A percentile compares a stretch with the other conserved stretches of the same genome.
phyloP scores from a whole-genome alignment of 2,113 vertebrate species.

The Mesitornis unicolor region DNA sequence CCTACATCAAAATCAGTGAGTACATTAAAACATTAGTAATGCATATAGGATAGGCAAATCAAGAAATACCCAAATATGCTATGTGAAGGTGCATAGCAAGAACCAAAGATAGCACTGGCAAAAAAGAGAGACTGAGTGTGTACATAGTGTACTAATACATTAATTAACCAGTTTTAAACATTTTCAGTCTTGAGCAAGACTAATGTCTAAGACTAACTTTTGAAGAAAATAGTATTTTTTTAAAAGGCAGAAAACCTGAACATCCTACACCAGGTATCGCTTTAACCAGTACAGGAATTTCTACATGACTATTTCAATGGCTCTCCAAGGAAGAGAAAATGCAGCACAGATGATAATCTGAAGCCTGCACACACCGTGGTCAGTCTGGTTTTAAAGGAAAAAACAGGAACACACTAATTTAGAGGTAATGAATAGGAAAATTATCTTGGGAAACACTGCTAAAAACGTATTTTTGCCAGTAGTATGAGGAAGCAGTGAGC shows the following conservation, averaged over 20 bases:
- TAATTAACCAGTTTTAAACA: neutral
- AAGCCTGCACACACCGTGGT: neutral
- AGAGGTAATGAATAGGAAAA: neutral
- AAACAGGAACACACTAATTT: neutral
- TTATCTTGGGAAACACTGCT: neutral
- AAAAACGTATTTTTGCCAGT: neutral
- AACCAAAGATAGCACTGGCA: neutral
- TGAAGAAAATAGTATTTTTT: neutral
- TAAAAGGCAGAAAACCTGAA: accelerated
- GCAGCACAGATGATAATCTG: neutral
- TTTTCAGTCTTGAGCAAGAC: neutral
- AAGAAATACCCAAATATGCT: neutral
- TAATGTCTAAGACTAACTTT: neutral
- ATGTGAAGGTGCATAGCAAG: neutral
- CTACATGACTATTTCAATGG: neutral
- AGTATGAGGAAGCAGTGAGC: neutral
- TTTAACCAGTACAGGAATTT: neutral
- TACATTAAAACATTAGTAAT: neutral
- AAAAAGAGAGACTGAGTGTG: neutral
- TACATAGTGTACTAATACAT: neutral
- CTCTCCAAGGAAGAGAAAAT: neutral
- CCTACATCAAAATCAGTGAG: neutral
- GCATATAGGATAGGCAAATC: neutral
- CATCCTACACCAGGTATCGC: neutral
- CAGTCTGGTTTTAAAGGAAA: neutral